phyloP scores from a whole-genome alignment of 2,888 invertebrate genomes.

The Netelia inedita region DNA sequence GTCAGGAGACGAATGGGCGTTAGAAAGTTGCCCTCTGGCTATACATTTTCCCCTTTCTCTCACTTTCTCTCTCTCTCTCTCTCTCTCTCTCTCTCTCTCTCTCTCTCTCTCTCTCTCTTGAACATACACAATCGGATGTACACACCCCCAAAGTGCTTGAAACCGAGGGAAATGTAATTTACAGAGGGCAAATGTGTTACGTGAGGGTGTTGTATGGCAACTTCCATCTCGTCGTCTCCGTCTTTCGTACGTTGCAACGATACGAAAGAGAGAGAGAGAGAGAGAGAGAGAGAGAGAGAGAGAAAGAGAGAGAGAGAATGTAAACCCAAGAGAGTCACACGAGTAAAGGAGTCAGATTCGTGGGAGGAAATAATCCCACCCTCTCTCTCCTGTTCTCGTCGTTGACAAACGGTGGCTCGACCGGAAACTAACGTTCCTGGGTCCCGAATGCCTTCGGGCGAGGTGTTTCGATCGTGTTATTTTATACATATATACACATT shows the following conservation, averaged over 20 bases:
- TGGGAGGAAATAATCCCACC: slow-evolving; percentile 61
- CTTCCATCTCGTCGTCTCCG: slow-evolving; percentile 20
- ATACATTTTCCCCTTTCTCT: slow-evolving; percentile 45
- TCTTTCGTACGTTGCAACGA: slow-evolving; percentile 9
- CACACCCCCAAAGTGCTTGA: slow-evolving; percentile 59
- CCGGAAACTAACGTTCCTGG: slow-evolving; percentile 67
- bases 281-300: slow-evolving; percentile 23
- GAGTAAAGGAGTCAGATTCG: slow-evolving; percentile 43
- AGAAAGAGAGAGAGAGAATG: slow-evolving; percentile 36
- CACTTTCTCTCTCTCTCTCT: slow-evolving; percentile 34
- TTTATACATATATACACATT: not conserved
- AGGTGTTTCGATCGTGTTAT: slow-evolving; percentile 44
- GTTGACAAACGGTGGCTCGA: slow-evolving; percentile 66
- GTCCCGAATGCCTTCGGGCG: slow-evolving; percentile 59
- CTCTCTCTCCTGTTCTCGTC: slow-evolving; percentile 34
- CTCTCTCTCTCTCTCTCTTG: slow-evolving; percentile 30
- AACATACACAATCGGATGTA: slow-evolving; percentile 8
- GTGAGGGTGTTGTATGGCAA: slow-evolving; percentile 54
- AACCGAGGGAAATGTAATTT: slow-evolving; percentile 68
- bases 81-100: slow-evolving; percentile 29
- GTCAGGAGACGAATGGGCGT: slow-evolving; percentile 63
- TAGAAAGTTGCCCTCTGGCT: slow-evolving; percentile 57
- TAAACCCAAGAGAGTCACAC: not conserved
- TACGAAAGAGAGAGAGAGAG: not conserved
- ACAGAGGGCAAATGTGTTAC: slow-evolving; percentile 64